Base-by-base conservation (phyloP, 37 sponge, comb jelly and placozoan species). In the Mnemiopsis leidyi region DNA sequence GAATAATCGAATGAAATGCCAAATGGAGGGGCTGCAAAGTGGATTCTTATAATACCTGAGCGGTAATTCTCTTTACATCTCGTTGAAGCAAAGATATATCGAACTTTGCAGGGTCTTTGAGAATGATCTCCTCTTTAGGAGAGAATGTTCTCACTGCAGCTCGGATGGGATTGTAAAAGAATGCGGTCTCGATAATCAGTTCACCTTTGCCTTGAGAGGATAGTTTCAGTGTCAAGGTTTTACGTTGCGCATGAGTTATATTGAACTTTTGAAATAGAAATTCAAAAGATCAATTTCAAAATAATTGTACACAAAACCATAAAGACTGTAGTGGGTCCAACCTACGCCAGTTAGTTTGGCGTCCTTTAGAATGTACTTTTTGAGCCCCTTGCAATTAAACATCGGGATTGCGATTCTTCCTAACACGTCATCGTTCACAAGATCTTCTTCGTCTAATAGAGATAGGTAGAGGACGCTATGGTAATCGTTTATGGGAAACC, bases 161-260 rank as follows among this genome's bases (percentile, higher is more conserved):
- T 26, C 90, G 7, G 90, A 85, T 85, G 18, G 90, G 90, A 61
- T 85, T 85, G 90, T 85, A 39, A 29, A 85, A 85, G 0, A 39
- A 39, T n/a, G 90, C 36, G 2, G 90, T 85, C 36, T 85, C 90
- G 2, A 85, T 40, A 28, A 39, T 39, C 48, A 85, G 29, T 61
- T 85, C 90, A 20, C 90, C 90, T 37, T 85, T 85, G 26, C 90
- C 90, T 85, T n/a, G n/a, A n/a, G n/a, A n/a, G n/a, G n/a, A n/a
- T n/a, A n/a, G n/a, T n/a, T n/a, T n/a, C n/a, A n/a, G n/a, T n/a
- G n/a, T n/a, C n/a, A n/a, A n/a, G n/a, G n/a, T n/a, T n/a, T n/a
- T n/a, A n/a, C n/a, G n/a, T n/a, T n/a, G n/a, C n/a, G n/a, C n/a
- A n/a, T n/a, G n/a, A n/a, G n/a, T n/a, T n/a, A n/a, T n/a, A n/a